phyloP scores from a whole-genome alignment of 2,113 vertebrate species.

The Tachycineta bicolor region DNA sequence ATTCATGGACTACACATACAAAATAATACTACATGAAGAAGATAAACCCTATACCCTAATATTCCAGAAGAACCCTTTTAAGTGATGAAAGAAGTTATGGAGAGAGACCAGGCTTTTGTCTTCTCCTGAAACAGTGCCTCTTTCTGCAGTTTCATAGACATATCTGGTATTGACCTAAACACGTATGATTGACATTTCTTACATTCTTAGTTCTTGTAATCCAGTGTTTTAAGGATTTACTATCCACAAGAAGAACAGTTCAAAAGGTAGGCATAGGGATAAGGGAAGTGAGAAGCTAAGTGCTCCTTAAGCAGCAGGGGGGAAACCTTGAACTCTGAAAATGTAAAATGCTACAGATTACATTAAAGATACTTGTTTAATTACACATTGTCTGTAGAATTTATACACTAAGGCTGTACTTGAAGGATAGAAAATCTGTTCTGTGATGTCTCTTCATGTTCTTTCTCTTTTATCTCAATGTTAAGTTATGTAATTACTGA shows the following conservation, averaged over 20 bases:
- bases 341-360: neutral
- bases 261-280: neutral
- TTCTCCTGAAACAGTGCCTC: neutral
- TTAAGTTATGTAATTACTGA: constrained; percentile 52
- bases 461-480: neutral
- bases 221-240: neutral
- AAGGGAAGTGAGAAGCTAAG: neutral
- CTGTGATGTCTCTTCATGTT: neutral
- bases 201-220: neutral
- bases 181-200: neutral
- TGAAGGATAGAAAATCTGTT: neutral
- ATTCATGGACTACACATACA: neutral
- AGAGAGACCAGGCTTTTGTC: neutral
- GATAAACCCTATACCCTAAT: neutral
- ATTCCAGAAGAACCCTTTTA: neutral
- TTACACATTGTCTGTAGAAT: constrained; percentile 7
- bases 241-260: neutral
- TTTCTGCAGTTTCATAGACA: neutral
- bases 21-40: neutral
- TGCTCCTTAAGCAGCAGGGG: neutral
- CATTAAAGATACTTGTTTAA: neutral
- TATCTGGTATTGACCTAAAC: neutral
- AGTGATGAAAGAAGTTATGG: neutral
- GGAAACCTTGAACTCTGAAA: constrained; percentile 5
- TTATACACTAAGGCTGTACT: neutral